phyloP scores from a whole-genome alignment of 1,140 invertebrate genomes.

The Drosophila bifasciata region DNA sequence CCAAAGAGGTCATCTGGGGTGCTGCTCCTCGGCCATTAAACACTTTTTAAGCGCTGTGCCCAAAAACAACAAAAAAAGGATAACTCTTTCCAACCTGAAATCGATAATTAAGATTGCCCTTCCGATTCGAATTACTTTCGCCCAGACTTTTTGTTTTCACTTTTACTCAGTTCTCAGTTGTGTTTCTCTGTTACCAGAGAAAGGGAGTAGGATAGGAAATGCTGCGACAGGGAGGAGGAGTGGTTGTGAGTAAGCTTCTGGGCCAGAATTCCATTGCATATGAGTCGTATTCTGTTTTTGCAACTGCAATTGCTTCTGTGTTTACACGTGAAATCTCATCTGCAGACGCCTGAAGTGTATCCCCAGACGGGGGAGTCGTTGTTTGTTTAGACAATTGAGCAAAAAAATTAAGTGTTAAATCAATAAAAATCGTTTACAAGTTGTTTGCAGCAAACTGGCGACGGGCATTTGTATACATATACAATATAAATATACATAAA shows the following conservation, averaged over 20 bases:
- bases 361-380: conserved; percentile 1
- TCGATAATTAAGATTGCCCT: not conserved
- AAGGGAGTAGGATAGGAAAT: too few species aligned
- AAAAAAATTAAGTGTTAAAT: conserved; percentile 51
- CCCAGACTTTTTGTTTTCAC: conserved; percentile 6
- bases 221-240: not conserved
- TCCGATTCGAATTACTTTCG: conserved; percentile 33
- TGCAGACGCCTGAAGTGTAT: too few species aligned
- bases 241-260: not conserved
- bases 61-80: not conserved
- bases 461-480: not conserved
- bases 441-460: conserved; percentile 22
- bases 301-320: conserved; percentile 55
- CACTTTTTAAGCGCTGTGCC: not conserved
- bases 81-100: too few species aligned
- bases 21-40: conserved; percentile 2
- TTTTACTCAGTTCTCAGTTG: too few species aligned
- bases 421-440: conserved; percentile 57
- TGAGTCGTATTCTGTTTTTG: conserved; percentile 46
- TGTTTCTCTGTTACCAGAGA: too few species aligned
- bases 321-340: conserved; percentile 65
- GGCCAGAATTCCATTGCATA: conserved; percentile 47
- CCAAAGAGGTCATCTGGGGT: conserved; percentile 9
- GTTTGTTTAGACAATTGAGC: conserved; percentile 52
- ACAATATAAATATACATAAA: conserved; percentile 23